Conservation (phyloP, 2,888 invertebrate genomes). For the Drosophila mimetica region DNA sequence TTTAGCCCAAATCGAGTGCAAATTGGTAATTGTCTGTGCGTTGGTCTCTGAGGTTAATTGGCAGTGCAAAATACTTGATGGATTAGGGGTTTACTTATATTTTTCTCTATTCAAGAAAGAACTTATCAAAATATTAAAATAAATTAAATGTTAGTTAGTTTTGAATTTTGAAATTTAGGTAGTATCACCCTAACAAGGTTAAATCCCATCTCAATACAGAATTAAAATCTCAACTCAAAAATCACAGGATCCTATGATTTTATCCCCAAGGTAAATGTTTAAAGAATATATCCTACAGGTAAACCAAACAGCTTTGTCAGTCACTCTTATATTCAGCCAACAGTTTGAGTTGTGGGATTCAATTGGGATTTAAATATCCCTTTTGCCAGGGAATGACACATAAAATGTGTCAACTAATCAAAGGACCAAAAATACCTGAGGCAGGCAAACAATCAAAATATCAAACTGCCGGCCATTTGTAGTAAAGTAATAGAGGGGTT, state of each 20-base stretch:
- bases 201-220: slow-evolving; percentile 11
- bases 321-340: slow-evolving; percentile 31
- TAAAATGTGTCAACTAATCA: slow-evolving; percentile 79
- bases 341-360: slow-evolving; percentile 1
- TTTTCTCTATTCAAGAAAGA: too few relatives aligned
- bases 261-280: slow-evolving; percentile 15
- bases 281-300: background rate
- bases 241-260: background rate
- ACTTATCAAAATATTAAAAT: too few relatives aligned
- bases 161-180: too few relatives aligned
- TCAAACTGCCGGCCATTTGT: slow-evolving; percentile 72
- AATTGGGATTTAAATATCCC: slow-evolving; percentile 23
- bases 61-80: background rate
- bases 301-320: slow-evolving; percentile 32
- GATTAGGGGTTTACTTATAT: too few relatives aligned
- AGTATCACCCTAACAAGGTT: too few relatives aligned
- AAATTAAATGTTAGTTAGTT: background rate
- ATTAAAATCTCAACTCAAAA: slow-evolving; percentile 18
- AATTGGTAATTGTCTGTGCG: slow-evolving; percentile 19
- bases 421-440: slow-evolving; percentile 64
- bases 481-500: slow-evolving; percentile 41
- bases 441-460: slow-evolving; percentile 66
- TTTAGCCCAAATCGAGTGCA: slow-evolving; percentile 17
- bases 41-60: slow-evolving; percentile 1
- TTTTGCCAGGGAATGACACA: slow-evolving; percentile 30